These are phyloP conservation scores for Avahi laniger DNA, from an alignment of 2,797 vertebrate species.

Conservation along the genomic window DNA sequence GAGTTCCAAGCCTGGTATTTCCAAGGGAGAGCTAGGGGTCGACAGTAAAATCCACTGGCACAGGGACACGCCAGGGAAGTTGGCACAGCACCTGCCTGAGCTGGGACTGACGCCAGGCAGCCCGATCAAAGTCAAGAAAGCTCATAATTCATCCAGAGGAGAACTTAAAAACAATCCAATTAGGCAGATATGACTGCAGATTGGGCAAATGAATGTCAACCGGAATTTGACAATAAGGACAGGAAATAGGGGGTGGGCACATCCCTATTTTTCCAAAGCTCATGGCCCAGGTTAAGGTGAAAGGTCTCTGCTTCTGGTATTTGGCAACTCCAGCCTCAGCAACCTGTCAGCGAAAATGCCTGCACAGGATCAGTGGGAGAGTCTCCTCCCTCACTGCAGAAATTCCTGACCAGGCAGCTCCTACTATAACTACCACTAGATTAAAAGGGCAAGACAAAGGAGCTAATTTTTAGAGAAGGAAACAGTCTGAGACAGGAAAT, in stretches of 20 bases:
- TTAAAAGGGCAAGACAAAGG: slow-evolving; percentile 15
- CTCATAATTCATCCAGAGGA: slow-evolving; percentile 57
- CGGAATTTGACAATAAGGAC: background rate
- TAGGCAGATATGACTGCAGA: background rate
- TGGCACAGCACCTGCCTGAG: slow-evolving; percentile 68
- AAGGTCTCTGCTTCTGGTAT: background rate
- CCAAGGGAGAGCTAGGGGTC: slow-evolving; percentile 65
- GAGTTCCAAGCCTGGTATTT: slow-evolving; percentile 52
- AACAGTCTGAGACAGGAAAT: background rate
- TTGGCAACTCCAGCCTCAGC: background rate
- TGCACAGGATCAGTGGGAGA: background rate
- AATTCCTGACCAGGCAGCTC: slow-evolving; percentile 55
- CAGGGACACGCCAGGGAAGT: slow-evolving; percentile 32
- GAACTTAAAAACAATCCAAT: slow-evolving; percentile 52
- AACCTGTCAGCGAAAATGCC: slow-evolving; percentile 42
- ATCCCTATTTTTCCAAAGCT: background rate
- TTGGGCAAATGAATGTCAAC: background rate
- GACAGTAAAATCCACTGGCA: slow-evolving; percentile 46
- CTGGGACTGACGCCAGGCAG: slow-evolving; percentile 61
- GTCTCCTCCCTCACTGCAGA: slow-evolving; percentile 13
- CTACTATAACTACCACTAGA: background rate
- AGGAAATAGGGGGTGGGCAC: background rate
- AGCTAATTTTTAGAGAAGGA: background rate
- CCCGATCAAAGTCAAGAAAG: slow-evolving; percentile 63
- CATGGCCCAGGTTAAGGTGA: background rate